Evolutionary conservation across 2,113 vertebrate species (phyloP).

Genomic region (Peromyscus polionotus): DNA sequence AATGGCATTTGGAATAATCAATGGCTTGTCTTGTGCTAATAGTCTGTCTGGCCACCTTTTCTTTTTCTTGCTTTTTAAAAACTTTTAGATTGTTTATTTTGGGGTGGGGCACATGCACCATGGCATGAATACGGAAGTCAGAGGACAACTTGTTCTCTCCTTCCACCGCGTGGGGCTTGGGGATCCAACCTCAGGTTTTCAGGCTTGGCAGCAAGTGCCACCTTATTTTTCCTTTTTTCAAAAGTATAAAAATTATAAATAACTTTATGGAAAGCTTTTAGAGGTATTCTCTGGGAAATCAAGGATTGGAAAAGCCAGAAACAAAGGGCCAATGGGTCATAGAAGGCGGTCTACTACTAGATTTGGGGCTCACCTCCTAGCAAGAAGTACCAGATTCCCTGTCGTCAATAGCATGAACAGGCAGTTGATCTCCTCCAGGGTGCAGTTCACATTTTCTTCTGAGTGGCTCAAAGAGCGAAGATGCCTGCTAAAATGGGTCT

Average conservation of each 20-base stretch:
- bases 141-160: not conserved
- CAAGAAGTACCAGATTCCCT: not conserved
- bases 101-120: not conserved
- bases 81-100: not conserved
- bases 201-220: not conserved
- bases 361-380: not conserved
- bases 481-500: conserved; percentile 58
- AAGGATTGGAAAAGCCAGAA: not conserved
- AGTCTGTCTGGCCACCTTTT: not conserved
- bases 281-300: conserved; percentile 44
- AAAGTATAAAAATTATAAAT: conserved; percentile 27
- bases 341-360: not conserved
- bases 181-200: not conserved
- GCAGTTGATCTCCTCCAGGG: conserved; percentile 30
- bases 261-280: conserved; percentile 35
- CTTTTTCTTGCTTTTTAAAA: not conserved
- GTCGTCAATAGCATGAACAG: conserved; percentile 6
- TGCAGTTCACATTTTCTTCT: conserved; percentile 42
- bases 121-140: not conserved
- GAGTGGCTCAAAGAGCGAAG: conserved; percentile 45
- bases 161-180: not conserved
- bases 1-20: conserved; percentile 81
- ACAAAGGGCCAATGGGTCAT: not conserved
- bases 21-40: conserved; percentile 40
- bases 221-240: not conserved